These are phyloP conservation scores for Holothuria glaberrima DNA, from an alignment of 35 echinoderm and acorn worm species.

Conservation along the genomic window DNA sequence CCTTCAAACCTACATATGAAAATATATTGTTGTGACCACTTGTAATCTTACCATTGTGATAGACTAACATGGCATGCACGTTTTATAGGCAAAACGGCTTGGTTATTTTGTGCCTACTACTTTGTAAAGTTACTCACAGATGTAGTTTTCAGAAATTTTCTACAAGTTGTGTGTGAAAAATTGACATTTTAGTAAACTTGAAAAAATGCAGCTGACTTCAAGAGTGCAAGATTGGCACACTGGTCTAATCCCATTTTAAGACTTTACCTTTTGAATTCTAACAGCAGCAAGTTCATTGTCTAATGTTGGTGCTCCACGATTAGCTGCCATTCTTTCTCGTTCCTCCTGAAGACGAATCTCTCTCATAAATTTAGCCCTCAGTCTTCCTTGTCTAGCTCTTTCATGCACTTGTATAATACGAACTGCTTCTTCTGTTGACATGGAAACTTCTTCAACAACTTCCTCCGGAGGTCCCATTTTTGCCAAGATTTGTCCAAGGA, in stretches of 20 bases:
- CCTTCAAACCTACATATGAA: too few relatives aligned
- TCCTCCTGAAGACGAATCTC: conserved; percentile 98
- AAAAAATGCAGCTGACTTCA: too few relatives aligned
- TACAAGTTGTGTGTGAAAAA: too few relatives aligned
- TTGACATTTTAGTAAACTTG: too few relatives aligned
- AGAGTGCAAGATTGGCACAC: too few relatives aligned
- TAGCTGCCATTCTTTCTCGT: conserved; percentile 91
- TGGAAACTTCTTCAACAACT: conserved; percentile 82
- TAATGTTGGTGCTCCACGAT: conserved; percentile 91
- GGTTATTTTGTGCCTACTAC: too few relatives aligned
- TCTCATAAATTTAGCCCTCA: conserved; percentile 98
- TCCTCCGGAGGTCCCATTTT: conserved; percentile 99
- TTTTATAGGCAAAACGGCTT: too few relatives aligned
- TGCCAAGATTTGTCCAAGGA: conserved; percentile 97
- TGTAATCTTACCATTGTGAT: too few relatives aligned
- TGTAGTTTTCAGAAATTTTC: too few relatives aligned
- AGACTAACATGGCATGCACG: too few relatives aligned
- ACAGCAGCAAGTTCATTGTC: conserved; percentile 92
- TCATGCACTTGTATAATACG: conserved; percentile 95
- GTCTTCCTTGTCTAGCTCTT: conserved; percentile 91
- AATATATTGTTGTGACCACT: too few relatives aligned
- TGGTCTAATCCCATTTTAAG: not conserved
- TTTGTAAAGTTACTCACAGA: too few relatives aligned
- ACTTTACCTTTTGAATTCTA: conserved; percentile 89
- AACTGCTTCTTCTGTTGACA: conserved; percentile 91